Evolutionary conservation across 2,888 invertebrate genomes (phyloP), one percentile per base, ranked within the genome.

Genomic region (Mongoloraphidia duomilia): DNA sequence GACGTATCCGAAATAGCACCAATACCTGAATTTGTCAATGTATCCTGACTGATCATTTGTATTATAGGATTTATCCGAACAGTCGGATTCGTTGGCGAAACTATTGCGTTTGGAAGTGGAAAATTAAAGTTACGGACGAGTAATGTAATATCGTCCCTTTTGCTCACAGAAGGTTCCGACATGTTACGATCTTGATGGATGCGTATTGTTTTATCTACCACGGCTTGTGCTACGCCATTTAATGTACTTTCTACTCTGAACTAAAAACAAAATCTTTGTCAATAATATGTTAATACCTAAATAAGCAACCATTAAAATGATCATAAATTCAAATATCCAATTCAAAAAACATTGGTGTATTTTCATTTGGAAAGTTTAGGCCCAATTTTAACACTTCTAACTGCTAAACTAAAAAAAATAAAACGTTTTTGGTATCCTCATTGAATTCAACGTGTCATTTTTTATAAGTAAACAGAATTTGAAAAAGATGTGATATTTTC

Each of bases 101-200:
- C 72, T 0, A 74, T 66, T 0, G 77, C 76, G 54, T 80, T 76
- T 0, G 84, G 80, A 14, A 89, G 67, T 1, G 83, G 75, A 60
- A 82, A 89, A 61, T 87, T 89, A 59, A 93, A 92, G 64, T 91
- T 91, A 41, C 91, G 73, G 47, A 94, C 82, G 0, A 93, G 64
- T 14, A 94, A 70, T 0, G 91, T 89, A 61, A 91, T 87, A 59
- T 92, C 91, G 12, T 88, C 89, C 36, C 88, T 75, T 40, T 82
- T 80, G 56, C 64, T 71, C 48, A 34, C 54, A 50, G 52, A 47
- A 1, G 67, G 63, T 50, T 67, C 70, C 42, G 72, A 76, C 67
- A 84, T 78, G 61, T 80, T 87, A 51, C 80, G 77, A 42, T 87
- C 83, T 41, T 87, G 83, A 62, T 91, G 91, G 50, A 84, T 77